These are phyloP conservation scores for Capitulum mitella DNA, from an alignment of 2,888 invertebrate genomes.

Conservation along the genomic window DNA sequence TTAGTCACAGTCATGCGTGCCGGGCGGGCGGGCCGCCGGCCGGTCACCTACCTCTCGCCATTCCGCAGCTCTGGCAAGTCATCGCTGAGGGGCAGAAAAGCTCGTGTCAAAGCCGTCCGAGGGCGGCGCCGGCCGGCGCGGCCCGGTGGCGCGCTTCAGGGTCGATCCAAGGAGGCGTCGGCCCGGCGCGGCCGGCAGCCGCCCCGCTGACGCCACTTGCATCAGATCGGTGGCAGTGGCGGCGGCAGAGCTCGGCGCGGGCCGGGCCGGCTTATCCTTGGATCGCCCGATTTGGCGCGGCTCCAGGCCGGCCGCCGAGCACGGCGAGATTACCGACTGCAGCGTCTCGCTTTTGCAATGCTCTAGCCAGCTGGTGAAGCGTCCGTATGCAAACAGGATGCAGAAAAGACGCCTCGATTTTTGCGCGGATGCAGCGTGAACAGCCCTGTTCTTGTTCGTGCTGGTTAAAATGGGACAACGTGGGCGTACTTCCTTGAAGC, in stretches of 20 bases:
- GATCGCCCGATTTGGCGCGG: background rate
- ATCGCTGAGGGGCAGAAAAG: background rate
- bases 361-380: too few relatives aligned
- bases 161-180: background rate
- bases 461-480: too few relatives aligned
- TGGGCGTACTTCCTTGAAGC: too few relatives aligned
- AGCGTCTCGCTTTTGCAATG: too few relatives aligned
- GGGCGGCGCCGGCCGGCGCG: background rate
- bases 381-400: too few relatives aligned
- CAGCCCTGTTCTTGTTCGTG: too few relatives aligned
- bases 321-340: too few relatives aligned
- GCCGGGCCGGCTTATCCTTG: background rate
- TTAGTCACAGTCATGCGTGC: constrained; percentile 5
- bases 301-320: background rate
- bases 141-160: too few relatives aligned
- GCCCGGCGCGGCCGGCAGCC: background rate
- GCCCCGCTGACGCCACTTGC: background rate
- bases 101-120: background rate
- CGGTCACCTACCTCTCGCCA: constrained; percentile 1
- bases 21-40: background rate
- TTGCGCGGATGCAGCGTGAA: too few relatives aligned
- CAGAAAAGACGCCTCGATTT: too few relatives aligned
- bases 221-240: background rate
- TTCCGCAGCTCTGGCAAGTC: background rate
- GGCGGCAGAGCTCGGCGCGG: too few relatives aligned